Conservation (phyloP, 2,797 vertebrate genomes). For the Typhlichthys eigenmanni region DNA sequence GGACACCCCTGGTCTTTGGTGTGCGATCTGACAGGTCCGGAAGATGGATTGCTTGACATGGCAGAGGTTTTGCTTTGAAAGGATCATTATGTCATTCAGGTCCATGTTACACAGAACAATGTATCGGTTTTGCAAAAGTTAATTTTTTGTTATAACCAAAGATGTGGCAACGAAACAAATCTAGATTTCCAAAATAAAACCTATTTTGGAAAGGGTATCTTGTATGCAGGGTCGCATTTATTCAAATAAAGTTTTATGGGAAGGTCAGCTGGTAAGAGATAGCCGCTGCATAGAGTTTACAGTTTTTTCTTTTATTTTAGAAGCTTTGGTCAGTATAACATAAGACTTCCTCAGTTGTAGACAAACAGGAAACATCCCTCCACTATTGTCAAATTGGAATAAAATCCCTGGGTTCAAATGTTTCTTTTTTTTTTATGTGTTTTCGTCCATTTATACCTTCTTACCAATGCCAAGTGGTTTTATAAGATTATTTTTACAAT, state of each 20-base stretch:
- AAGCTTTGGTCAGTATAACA: too few relatives aligned
- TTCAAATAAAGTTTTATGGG: not conserved
- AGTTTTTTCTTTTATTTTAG: too few relatives aligned
- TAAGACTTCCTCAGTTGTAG: too few relatives aligned
- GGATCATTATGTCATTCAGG: constrained; percentile 60
- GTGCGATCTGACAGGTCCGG: constrained; percentile 23
- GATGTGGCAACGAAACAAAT: constrained; percentile 71
- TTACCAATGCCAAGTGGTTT: too few relatives aligned
- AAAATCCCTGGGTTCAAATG: too few relatives aligned
- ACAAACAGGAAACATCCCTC: too few relatives aligned
- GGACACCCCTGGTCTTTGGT: constrained; percentile 18
- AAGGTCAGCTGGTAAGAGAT: too few relatives aligned
- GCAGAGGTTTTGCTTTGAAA: constrained; percentile 28
- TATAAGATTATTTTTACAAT: too few relatives aligned
- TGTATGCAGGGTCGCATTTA: constrained; percentile 29
- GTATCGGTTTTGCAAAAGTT: constrained; percentile 56
- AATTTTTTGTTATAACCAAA: constrained; percentile 64
- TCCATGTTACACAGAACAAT: constrained; percentile 51
- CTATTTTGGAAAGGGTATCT: constrained; percentile 67
- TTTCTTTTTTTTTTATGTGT: too few relatives aligned
- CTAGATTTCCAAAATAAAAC: constrained; percentile 76
- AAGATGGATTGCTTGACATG: constrained; percentile 41
- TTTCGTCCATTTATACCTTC: too few relatives aligned
- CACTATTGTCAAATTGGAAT: too few relatives aligned
- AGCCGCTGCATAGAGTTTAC: too few relatives aligned